phyloP scores from a whole-genome alignment of 2,888 invertebrate species.

The Ommatoiulus sabulosus region DNA sequence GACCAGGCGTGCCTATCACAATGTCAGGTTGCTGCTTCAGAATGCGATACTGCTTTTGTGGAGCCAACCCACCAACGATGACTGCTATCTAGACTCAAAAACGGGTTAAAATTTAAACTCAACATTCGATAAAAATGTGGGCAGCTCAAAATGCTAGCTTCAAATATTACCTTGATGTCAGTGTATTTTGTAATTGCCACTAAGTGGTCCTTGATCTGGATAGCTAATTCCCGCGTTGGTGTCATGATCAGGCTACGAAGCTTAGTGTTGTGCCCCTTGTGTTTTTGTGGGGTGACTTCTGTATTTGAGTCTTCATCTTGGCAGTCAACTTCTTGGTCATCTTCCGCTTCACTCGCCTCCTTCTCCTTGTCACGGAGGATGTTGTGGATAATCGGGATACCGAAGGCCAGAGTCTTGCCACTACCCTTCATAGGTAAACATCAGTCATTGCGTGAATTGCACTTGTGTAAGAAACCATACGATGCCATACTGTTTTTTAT shows the following conservation, averaged over 20 bases:
- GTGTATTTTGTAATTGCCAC: constrained; percentile 83
- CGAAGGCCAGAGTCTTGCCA: constrained; percentile 98
- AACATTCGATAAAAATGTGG: not conserved
- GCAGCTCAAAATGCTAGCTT: not conserved
- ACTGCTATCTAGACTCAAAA: constrained; percentile 58
- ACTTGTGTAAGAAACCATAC: too few species aligned
- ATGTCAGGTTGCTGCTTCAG: constrained; percentile 87
- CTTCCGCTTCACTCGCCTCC: constrained; percentile 63
- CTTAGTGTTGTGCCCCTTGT: not conserved
- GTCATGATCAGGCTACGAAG: constrained; percentile 89
- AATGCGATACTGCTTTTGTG: constrained; percentile 92
- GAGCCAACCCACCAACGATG: constrained; percentile 93
- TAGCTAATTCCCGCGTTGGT: constrained; percentile 95
- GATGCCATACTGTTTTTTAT: too few species aligned
- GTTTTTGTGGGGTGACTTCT: not conserved
- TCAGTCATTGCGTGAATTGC: too few species aligned
- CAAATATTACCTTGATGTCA: constrained; percentile 72
- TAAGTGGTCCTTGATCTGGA: constrained; percentile 92
- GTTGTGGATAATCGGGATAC: constrained; percentile 89
- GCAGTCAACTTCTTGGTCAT: not conserved
- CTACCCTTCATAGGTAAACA: constrained; percentile 77
- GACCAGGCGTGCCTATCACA: constrained; percentile 96
- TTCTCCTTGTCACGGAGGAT: constrained; percentile 77
- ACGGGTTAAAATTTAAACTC: not conserved
- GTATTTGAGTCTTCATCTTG: constrained; percentile 48